These are phyloP conservation scores for Himalopsyche phryganea DNA, from an alignment of 1,140 invertebrate genomes.

Conservation along the genomic window DNA sequence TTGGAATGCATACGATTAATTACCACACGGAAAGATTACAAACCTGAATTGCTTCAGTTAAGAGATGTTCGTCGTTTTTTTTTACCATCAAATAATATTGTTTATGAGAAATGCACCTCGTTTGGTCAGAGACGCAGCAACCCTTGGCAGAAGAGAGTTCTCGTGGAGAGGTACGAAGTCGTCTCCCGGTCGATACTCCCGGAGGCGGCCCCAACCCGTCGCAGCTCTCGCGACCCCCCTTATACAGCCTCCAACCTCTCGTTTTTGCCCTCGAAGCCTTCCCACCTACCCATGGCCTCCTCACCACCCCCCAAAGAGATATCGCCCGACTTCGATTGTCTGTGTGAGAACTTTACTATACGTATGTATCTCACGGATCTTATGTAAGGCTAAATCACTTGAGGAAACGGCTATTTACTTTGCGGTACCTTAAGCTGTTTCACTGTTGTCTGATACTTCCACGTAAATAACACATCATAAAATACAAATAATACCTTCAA, in stretches of 20 bases:
- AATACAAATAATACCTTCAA: no score
- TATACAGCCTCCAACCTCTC: slow-evolving; percentile 3
- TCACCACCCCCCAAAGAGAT: slow-evolving; percentile 16
- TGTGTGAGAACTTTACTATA: slow-evolving; percentile 7
- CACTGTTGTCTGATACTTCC: no score
- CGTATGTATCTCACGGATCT: background rate
- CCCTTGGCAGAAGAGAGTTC: slow-evolving; percentile 2
- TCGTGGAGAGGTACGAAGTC: slow-evolving; percentile 20
- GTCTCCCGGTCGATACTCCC: slow-evolving; percentile 34
- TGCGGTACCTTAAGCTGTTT: background rate
- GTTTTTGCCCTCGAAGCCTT: background rate
- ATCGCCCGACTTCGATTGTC: slow-evolving; percentile 34
- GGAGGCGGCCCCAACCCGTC: slow-evolving; percentile 15
- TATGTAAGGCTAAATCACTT: slow-evolving; percentile 9
- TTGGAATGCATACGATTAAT: no score
- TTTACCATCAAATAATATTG: no score
- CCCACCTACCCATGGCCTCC: background rate
- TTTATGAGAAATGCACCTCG: background rate
- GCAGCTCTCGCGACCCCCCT: slow-evolving; percentile 7
- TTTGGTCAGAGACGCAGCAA: background rate
- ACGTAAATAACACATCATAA: no score
- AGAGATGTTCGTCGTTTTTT: no score
- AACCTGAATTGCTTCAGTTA: no score
- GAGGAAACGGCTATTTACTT: slow-evolving; percentile 1
- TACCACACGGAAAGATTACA: no score